A percentile compares a stretch with the other conserved stretches of the same genome.
phyloP scores from a whole-genome alignment of 2,888 invertebrate species.

The Brachyptera risi region DNA sequence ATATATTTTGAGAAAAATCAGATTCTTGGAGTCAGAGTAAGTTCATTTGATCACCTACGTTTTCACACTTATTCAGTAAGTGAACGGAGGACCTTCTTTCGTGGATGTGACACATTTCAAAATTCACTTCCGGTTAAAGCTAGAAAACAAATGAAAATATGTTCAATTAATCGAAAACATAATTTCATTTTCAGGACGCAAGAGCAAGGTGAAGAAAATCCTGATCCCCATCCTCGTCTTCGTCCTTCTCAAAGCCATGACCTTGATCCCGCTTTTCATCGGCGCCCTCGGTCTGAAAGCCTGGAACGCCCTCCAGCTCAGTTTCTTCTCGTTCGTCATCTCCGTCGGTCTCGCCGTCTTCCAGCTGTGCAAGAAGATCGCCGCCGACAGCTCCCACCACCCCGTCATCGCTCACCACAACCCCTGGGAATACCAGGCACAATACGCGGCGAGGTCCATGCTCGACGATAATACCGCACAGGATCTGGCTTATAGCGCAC shows the following conservation, averaged over 20 bases:
- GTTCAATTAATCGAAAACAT: too few species aligned
- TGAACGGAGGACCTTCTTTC: too few species aligned
- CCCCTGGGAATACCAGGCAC: slow-evolving; percentile 13
- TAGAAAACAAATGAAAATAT: too few species aligned
- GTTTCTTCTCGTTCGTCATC: slow-evolving; percentile 84
- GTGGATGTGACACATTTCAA: too few species aligned
- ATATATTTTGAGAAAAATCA: too few species aligned
- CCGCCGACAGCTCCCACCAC: slow-evolving; percentile 66
- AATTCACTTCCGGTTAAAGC: too few species aligned
- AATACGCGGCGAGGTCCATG: slow-evolving; percentile 23
- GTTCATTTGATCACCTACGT: too few species aligned
- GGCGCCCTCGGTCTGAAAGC: slow-evolving; percentile 84
- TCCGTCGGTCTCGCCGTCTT: slow-evolving; percentile 82
- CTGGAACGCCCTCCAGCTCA: slow-evolving; percentile 83
- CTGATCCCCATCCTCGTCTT: slow-evolving; percentile 81
- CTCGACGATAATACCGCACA: slow-evolving; percentile 26
- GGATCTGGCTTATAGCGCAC: slow-evolving; percentile 31
- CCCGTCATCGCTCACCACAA: slow-evolving; percentile 22
- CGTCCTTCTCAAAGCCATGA: slow-evolving; percentile 81
- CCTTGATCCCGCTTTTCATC: slow-evolving; percentile 78
- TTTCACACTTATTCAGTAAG: too few species aligned
- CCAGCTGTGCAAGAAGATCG: slow-evolving; percentile 81
- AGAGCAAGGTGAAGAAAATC: slow-evolving; percentile 78
- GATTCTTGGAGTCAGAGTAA: too few species aligned
- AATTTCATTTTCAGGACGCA: slow-evolving; percentile 25